Evolutionary conservation across 1,140 invertebrate genomes (phyloP).

Genomic region (Manduca sexta): DNA sequence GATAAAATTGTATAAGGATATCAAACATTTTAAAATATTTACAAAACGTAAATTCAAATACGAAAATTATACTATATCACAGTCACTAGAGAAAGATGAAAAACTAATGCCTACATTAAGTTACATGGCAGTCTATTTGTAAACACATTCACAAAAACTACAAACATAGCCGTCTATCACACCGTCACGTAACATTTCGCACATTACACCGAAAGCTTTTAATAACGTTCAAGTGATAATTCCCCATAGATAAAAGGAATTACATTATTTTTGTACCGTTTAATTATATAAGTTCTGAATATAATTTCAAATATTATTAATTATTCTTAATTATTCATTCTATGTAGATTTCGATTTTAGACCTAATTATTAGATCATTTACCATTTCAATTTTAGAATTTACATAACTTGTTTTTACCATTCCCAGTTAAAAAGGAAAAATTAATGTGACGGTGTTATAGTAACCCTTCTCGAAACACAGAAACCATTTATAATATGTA

Average conservation of each 20-base stretch:
- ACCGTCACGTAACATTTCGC: conserved; percentile 17
- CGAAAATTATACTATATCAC: conserved; percentile 70
- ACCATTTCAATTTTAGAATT: too few relatives aligned
- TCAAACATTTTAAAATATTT: conserved; percentile 65
- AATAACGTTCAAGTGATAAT: too few relatives aligned
- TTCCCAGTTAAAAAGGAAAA: too few relatives aligned
- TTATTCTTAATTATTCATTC: conserved; percentile 1
- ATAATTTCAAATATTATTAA: not conserved
- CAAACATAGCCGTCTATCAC: conserved; percentile 24
- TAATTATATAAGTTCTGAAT: not conserved
- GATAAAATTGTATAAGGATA: conserved; percentile 70
- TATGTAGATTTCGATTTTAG: too few relatives aligned
- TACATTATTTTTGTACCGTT: too few relatives aligned
- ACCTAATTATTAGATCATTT: too few relatives aligned
- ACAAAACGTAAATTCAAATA: conserved; percentile 59
- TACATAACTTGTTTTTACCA: too few relatives aligned
- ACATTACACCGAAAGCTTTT: not conserved
- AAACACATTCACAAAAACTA: conserved; percentile 56
- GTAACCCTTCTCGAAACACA: conserved; percentile 15
- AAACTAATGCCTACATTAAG: conserved; percentile 44
- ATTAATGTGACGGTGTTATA: conserved; percentile 13
- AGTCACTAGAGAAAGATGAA: conserved; percentile 66
- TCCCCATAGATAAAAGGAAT: too few relatives aligned
- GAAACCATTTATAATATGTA: conserved; percentile 36
- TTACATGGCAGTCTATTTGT: conserved; percentile 57